Conservation (phyloP, 2,797 vertebrate genomes). For the Diceros bicornis region DNA sequence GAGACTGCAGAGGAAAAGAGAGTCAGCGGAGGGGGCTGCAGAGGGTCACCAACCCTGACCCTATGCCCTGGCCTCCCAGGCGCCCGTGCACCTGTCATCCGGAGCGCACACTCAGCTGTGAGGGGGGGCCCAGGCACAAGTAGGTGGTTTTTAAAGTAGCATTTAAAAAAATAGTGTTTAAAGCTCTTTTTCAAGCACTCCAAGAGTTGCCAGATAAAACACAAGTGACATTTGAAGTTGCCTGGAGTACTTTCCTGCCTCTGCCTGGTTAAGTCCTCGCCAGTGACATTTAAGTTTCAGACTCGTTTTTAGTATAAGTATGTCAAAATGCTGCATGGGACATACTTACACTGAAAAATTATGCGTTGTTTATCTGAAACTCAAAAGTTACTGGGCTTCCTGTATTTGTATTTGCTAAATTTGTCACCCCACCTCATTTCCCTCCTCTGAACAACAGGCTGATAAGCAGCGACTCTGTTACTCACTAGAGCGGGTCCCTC, state of each 20-base stretch:
- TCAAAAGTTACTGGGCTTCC: neutral
- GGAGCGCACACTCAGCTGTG: neutral
- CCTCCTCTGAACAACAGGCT: neutral
- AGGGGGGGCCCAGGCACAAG: neutral
- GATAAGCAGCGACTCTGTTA: rapidly evolving
- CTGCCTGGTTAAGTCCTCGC: no score
- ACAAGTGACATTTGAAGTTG: neutral
- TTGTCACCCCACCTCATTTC: neutral
- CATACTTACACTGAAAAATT: neutral
- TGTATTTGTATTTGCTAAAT: neutral
- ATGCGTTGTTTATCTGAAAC: neutral
- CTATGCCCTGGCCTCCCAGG: rapidly evolving
- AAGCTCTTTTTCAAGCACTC: neutral
- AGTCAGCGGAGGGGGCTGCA: neutral
- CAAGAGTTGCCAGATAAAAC: neutral
- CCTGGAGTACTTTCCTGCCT: no score
- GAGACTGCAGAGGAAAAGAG: neutral
- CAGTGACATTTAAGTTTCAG: neutral
- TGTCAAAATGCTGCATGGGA: neutral
- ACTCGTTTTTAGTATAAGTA: neutral
- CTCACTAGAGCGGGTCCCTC: neutral
- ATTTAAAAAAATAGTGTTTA: neutral
- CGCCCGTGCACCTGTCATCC: neutral
- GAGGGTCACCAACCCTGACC: neutral
- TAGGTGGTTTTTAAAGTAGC: neutral